phyloP scores from a whole-genome alignment of 2,113 vertebrate species.

The Laticauda colubrina region DNA sequence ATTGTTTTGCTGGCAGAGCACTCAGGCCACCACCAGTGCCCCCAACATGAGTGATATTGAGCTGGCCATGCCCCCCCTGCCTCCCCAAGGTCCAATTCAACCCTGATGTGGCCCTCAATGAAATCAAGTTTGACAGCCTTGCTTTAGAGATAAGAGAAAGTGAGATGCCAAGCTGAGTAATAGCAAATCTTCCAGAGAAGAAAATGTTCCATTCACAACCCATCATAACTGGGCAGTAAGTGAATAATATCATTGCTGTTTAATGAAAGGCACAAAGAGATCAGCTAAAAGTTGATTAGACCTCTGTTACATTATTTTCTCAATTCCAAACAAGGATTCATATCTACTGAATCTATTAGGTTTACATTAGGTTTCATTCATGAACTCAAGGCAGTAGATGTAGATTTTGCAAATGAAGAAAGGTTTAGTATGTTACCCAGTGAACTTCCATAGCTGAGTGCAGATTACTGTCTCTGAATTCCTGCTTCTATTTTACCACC shows the following conservation, averaged over 20 bases:
- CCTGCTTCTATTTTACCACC: neutral
- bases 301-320: neutral
- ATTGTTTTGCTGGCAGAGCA: no score
- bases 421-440: neutral
- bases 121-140: no score
- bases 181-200: neutral
- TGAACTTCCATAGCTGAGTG: neutral
- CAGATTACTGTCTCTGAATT: neutral
- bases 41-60: no score
- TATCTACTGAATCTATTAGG: neutral
- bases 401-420: neutral
- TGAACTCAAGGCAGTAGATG: neutral
- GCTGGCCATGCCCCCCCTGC: no score
- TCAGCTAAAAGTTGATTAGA: neutral
- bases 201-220: neutral
- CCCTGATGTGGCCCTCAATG: no score
- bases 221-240: neutral
- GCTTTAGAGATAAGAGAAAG: neutral
- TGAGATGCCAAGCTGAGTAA: neutral
- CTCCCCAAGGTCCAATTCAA: no score
- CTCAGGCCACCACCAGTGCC: no score
- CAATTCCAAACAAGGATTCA: neutral
- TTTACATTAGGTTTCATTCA: neutral
- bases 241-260: neutral
- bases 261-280: neutral